These are phyloP conservation scores for Solen grandis DNA, from an alignment of 1,140 invertebrate species.

Conservation along the genomic window DNA sequence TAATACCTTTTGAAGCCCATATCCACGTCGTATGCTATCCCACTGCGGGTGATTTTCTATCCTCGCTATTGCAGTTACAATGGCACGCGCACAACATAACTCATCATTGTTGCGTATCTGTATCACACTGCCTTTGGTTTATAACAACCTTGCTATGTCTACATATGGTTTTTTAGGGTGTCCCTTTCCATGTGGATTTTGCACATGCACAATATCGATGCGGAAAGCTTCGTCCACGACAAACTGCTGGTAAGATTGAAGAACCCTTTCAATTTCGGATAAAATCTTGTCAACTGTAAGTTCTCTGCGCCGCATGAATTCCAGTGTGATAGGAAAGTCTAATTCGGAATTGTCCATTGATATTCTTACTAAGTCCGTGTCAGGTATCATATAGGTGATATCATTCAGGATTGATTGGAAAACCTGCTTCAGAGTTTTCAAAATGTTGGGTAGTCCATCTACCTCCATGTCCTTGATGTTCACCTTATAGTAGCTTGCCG, in stretches of 20 bases:
- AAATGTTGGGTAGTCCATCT: not conserved
- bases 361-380: too few species aligned
- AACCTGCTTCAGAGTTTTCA: slow-evolving; percentile 11
- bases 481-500: slow-evolving; percentile 1
- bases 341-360: too few species aligned
- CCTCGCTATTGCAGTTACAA: slow-evolving; percentile 3
- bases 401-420: too few species aligned
- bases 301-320: too few species aligned
- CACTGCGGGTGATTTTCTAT: not conserved
- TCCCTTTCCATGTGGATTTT: not conserved
- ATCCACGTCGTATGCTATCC: not conserved
- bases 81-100: slow-evolving; percentile 26
- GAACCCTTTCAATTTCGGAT: too few species aligned
- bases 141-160: not conserved
- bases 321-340: too few species aligned
- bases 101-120: slow-evolving; percentile 19
- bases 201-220: not conserved
- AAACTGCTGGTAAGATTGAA: too few species aligned
- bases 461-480: not conserved
- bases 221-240: too few species aligned
- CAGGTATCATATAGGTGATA: too few species aligned
- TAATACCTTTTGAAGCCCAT: too few species aligned
- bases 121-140: not conserved
- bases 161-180: not conserved
- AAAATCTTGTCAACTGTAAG: too few species aligned